These are phyloP conservation scores for Drosophila setosimentum DNA, from an alignment of 2,888 invertebrate species.

Conservation along the genomic window DNA sequence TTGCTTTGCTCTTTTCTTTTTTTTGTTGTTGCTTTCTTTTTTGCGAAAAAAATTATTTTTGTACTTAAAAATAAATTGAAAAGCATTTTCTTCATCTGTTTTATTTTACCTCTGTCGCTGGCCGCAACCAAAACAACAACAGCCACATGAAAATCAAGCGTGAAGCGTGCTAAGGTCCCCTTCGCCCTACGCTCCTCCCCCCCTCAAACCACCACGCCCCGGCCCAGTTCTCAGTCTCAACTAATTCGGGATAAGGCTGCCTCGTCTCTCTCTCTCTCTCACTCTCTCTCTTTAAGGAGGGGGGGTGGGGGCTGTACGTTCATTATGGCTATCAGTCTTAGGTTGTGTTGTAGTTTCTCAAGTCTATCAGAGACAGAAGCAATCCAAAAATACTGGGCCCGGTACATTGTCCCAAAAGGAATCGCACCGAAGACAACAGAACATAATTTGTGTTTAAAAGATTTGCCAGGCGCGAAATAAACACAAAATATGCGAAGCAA, in stretches of 20 bases:
- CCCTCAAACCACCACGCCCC: constrained; percentile 4
- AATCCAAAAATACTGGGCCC: constrained; percentile 59
- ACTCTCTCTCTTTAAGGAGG: background rate
- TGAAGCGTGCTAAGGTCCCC: constrained; percentile 61
- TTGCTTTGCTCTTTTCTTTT: constrained; percentile 20
- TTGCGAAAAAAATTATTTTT: constrained; percentile 72
- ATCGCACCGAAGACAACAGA: constrained; percentile 39
- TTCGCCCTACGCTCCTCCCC: constrained; percentile 1
- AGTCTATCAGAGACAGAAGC: constrained; percentile 18
- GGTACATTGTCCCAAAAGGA: constrained; percentile 11
- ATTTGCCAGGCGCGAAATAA: constrained; percentile 43
- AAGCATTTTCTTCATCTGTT: constrained; percentile 77
- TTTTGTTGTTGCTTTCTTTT: constrained; percentile 27
- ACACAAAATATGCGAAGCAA: constrained; percentile 1
- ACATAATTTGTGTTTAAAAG: constrained; percentile 67
- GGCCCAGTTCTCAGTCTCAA: constrained; percentile 8
- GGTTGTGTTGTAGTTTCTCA: constrained; percentile 12
- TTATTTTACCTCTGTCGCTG: constrained; percentile 28
- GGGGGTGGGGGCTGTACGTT: constrained; percentile 48
- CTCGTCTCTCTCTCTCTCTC: background rate
- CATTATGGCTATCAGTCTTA: constrained; percentile 43
- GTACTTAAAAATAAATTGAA: constrained; percentile 82
- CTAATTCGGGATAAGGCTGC: constrained; percentile 25
- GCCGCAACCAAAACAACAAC: constrained; percentile 67
- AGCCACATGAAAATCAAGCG: constrained; percentile 75